Conservation (phyloP, 1,140 invertebrate species). For the Dolichoris vasculosae region DNA sequence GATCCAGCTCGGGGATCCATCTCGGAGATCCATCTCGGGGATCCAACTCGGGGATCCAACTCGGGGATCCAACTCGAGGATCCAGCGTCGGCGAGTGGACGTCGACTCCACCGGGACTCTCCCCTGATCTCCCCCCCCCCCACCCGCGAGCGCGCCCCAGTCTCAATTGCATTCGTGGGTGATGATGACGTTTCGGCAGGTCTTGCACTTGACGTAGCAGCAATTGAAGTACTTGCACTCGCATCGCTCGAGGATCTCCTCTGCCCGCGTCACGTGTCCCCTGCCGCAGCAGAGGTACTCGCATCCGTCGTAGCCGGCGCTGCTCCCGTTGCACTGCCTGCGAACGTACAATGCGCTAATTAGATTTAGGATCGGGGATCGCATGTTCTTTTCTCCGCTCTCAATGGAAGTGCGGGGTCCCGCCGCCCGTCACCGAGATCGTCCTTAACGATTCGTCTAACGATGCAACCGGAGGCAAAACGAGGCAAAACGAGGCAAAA, state of each 20-base stretch:
- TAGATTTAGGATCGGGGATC: not conserved
- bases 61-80: too few species aligned
- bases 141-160: too few species aligned
- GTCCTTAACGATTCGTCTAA: not conserved
- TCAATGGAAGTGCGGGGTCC: not conserved
- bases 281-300: constrained; percentile 90
- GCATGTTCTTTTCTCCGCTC: constrained; percentile 12
- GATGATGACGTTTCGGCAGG: constrained; percentile 80
- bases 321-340: constrained; percentile 82
- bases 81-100: too few species aligned
- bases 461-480: not conserved
- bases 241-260: constrained; percentile 84
- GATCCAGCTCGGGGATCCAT: too few species aligned
- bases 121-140: too few species aligned
- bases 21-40: too few species aligned
- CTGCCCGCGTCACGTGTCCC: constrained; percentile 83
- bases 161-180: constrained; percentile 82
- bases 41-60: too few species aligned
- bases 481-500: too few species aligned
- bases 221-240: constrained; percentile 94
- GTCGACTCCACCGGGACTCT: too few species aligned
- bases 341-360: not conserved
- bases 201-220: constrained; percentile 92
- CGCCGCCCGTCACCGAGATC: not conserved
- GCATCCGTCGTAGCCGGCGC: constrained; percentile 84